Evolutionary conservation across 2,797 vertebrate genomes (phyloP).

Genomic region (Oceanodroma leucorhoa): DNA sequence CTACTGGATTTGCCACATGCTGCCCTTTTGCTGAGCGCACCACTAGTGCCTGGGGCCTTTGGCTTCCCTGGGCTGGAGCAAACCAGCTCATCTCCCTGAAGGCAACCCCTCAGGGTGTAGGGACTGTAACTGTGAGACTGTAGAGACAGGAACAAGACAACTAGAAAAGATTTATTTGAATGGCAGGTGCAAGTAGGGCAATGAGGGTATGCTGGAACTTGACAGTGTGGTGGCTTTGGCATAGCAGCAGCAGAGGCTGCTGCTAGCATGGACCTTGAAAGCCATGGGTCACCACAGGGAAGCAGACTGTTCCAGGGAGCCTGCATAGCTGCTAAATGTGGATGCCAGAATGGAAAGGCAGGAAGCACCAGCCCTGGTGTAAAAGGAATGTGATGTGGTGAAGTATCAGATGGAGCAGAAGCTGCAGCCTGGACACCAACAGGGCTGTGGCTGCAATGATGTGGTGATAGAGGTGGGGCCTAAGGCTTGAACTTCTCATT

Average conservation of each 20-base stretch:
- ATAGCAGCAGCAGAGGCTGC: background rate
- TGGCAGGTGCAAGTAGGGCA: background rate
- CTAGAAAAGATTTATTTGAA: background rate
- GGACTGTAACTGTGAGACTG: background rate
- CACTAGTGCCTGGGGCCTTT: accelerated
- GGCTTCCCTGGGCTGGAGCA: background rate
- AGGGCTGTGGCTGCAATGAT: background rate
- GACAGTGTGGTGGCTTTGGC: background rate
- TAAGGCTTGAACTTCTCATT: background rate
- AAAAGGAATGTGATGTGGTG: background rate
- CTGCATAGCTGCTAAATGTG: background rate
- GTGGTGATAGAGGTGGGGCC: background rate
- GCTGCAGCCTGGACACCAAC: background rate
- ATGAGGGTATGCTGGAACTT: background rate
- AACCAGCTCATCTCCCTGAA: background rate
- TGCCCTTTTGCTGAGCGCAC: background rate
- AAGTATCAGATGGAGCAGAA: background rate
- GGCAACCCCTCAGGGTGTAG: background rate
- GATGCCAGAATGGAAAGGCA: background rate
- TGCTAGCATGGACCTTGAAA: background rate
- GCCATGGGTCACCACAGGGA: background rate
- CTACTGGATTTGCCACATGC: background rate
- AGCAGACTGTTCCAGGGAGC: background rate
- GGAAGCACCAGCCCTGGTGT: background rate
- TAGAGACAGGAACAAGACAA: background rate